These are phyloP conservation scores for Theristicus caerulescens DNA, from an alignment of 2,113 vertebrate species.

Conservation along the genomic window DNA sequence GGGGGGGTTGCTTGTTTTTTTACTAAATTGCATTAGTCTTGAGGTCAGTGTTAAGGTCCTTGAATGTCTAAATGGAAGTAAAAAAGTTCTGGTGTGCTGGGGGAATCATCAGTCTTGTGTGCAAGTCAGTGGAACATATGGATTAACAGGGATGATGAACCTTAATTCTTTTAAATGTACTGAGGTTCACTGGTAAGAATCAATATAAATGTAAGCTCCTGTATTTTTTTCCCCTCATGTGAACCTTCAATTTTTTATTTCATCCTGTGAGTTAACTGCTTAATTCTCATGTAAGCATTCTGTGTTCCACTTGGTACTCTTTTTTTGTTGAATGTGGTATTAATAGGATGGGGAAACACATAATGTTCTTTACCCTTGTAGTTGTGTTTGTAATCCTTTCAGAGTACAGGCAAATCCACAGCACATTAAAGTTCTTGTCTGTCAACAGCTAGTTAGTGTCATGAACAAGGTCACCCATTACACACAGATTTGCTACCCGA, in stretches of 20 bases:
- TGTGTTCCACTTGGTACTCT: background rate
- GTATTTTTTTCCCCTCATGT: background rate
- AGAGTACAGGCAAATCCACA: background rate
- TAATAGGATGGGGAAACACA: background rate
- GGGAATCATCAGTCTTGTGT: background rate
- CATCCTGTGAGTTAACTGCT: background rate
- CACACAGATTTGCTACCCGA: background rate
- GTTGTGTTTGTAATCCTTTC: background rate
- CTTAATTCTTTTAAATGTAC: background rate
- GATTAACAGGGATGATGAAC: background rate
- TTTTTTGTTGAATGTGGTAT: background rate
- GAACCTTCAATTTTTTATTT: background rate
- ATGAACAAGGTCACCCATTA: background rate
- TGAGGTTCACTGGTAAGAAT: background rate
- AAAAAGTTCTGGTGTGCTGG: background rate
- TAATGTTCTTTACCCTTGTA: background rate
- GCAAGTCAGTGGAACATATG: background rate
- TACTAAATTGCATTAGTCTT: background rate
- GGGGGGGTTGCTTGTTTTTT: background rate
- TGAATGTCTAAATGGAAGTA: background rate
- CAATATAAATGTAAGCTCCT: background rate
- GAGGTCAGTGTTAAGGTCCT: background rate
- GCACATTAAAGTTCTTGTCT: background rate
- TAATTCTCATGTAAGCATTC: background rate
- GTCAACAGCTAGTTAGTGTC: background rate